Percentiles rank a stretch among this genome's conserved stretches.
phyloP scores from a whole-genome alignment of 2,888 invertebrate genomes.

The Rotaria socialis region DNA sequence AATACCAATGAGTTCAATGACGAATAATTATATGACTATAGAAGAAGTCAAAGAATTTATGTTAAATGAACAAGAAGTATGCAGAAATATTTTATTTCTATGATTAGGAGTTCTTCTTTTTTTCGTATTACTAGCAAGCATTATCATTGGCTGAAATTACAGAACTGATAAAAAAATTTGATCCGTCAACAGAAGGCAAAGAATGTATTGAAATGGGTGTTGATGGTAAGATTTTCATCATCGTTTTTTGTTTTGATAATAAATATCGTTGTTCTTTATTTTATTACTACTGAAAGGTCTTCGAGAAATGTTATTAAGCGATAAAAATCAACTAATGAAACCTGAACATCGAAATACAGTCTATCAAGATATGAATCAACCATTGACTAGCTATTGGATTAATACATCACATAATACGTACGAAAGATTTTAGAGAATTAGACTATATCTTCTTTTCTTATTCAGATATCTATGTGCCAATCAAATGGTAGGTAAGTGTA shows the following conservation, averaged over 20 bases:
- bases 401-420: slow-evolving; percentile 37
- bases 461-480: slow-evolving; percentile 6
- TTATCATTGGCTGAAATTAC: background rate
- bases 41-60: slow-evolving; percentile 16
- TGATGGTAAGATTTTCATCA: background rate
- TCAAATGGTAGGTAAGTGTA: background rate
- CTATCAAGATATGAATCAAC: slow-evolving; percentile 36
- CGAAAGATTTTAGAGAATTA: too few relatives aligned
- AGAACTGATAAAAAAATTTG: background rate
- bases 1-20: background rate
- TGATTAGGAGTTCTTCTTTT: background rate
- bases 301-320: slow-evolving; percentile 15
- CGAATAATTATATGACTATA: background rate
- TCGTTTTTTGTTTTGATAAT: background rate
- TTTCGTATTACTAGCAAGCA: background rate
- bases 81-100: background rate
- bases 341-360: background rate
- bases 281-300: background rate
- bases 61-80: slow-evolving; percentile 3
- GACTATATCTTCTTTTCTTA: background rate
- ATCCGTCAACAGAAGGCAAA: slow-evolving; percentile 21
- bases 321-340: background rate
- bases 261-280: background rate
- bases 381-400: slow-evolving; percentile 1
- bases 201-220: slow-evolving; percentile 19